Evolutionary conservation across 2,797 vertebrate species (phyloP), one percentile per base, ranked within the genome.

Genomic region (Platalea minor): DNA sequence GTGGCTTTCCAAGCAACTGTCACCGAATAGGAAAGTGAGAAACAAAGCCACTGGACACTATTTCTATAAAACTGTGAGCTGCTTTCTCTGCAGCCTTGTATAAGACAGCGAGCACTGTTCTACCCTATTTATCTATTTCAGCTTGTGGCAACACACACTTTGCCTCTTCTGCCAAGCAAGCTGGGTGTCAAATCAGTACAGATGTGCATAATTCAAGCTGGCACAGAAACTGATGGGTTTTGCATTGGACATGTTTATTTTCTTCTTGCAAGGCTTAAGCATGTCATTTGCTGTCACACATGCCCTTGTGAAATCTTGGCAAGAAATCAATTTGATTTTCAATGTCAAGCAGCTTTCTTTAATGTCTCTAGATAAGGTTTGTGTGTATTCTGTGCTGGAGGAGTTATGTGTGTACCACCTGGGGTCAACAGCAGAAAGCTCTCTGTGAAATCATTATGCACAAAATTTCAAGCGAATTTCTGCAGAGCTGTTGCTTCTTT

Each of bases 321-420:
- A 97, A 97, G 97, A 98, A 98, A 98, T 98, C 97, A 98, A 95
- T 98, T 97, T 98, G 95, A 97, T 98, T 96, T 96, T 93, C 96
- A 96, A 41, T 37, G 54, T 97, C 96, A 97, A 96, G 96, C 88
- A 92, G 95, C 87, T 96, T 97, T 83, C 96, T 97, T 96, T 97
- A 97, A 96, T 95, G 96, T 97, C 96, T 96, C 85, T 64, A 88
- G 94, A 97, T 98, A 95, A 97, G 93, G 90, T 95, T 85, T 96
- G 92, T 89, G 95, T 91, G 67, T 45, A 60, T 95, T 83, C 56
- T 21, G 72, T 91, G 93, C 90, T 93, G 89, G 89, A 94, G 94
- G 93, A 97, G 92, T 90, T 93, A 56, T 86, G 90, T 85, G 43
- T 78, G 92, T 93, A 76, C 94, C 94, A 96, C 94, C 92, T 86